Base-by-base conservation (phyloP, 2,113 vertebrate species). In the Halcyon senegalensis region DNA sequence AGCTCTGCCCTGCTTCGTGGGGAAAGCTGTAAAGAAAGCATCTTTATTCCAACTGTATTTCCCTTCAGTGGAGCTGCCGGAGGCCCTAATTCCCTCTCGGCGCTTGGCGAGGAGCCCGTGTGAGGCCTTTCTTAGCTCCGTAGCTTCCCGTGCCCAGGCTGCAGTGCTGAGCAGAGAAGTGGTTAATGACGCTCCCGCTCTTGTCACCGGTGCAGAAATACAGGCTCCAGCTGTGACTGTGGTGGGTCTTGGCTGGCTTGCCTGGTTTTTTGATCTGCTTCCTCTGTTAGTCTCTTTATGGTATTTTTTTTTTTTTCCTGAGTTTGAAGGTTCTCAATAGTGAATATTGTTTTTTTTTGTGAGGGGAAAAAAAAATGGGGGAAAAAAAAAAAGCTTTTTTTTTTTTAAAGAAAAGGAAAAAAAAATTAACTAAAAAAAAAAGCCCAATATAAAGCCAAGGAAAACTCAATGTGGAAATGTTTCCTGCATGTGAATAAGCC, bases 161-260 rank as follows among this genome's bases (percentile, higher is more conserved):
- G 77, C 21, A 2, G 44, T 3, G 23, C 84, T 44, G 77, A 87
- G 78, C 16, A 4, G 48, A 93, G 92, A 88, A 88, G 90, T 41
- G 88, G 75, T 93, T 97, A 92, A 94, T 96, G 97, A 78, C 0
- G 5, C 83, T 96, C 67, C 76, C 44, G 48, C 90, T 68, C 85
- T 48, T 95, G 95, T 96, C 96, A 86, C 64, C 86, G 93, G 87
- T 94, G 95, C 97, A 94, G 96, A 82, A 97, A 90, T 73, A 89
- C 33, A 20, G 94, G 75, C 86, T 95, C 95, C 94, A 95, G 91
- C 94, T 96, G 96, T 76, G 96, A 51, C 97, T 95, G 97, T 79
- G 97, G 97, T 97, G 87, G 96, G 96, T 97, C 97, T 96, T 97
- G 93, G 94, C 94, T 85, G 10, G 39, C 74, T 90, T 58, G 90